Evolutionary conservation across 30 jellyfish, hydroid and myxozoan genomes (phyloP).

Genomic region (Chironex yamaguchii): DNA sequence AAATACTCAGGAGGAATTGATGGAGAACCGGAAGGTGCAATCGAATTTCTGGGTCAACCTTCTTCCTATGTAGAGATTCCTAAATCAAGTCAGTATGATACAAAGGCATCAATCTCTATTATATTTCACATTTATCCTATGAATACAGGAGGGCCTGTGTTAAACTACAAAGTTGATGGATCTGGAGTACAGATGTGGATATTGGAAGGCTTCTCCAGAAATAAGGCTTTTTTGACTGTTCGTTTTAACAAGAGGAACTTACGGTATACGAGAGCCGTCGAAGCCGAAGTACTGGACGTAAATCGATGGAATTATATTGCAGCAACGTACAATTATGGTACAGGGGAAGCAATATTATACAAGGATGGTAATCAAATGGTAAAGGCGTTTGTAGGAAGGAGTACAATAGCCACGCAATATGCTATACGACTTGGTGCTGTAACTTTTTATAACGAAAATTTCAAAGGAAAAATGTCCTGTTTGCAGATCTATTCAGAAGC

Average conservation of each 20-base stretch:
- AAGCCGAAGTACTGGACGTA: not conserved
- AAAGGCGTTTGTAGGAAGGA: not conserved
- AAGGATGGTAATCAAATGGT: not conserved
- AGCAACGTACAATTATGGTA: not conserved
- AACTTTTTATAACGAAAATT: not conserved
- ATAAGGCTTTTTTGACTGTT: not conserved
- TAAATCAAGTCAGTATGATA: not conserved
- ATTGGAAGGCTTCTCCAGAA: not conserved
- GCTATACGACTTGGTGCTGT: slow-evolving; percentile 2
- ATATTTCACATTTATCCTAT: not conserved
- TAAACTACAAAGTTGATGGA: not conserved
- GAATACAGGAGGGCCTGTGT: not conserved
- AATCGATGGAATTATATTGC: slow-evolving; percentile 2
- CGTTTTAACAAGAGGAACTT: not conserved
- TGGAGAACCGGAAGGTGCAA: not conserved
- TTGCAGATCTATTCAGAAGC: not conserved
- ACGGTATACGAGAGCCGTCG: not conserved
- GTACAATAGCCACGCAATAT: not conserved
- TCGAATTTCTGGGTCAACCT: not conserved
- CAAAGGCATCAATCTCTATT: not conserved
- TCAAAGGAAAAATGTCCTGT: not conserved
- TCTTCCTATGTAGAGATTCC: not conserved
- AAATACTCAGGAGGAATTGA: not conserved
- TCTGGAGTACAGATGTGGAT: not conserved
- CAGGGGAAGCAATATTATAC: not conserved